Conservation (phyloP, 1,140 invertebrate species). For the Acyrthosiphon pisum region DNA sequence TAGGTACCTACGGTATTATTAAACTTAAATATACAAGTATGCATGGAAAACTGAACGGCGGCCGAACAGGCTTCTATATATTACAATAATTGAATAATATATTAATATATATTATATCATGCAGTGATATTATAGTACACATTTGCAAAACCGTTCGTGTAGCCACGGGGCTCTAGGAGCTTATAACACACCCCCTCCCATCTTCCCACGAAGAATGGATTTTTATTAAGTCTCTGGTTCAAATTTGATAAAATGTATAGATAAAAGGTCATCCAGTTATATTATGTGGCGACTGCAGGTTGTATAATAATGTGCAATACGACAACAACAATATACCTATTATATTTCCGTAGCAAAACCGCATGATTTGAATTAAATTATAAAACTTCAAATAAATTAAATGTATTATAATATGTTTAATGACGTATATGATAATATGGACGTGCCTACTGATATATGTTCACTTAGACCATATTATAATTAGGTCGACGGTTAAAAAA, state of each 20-base stretch:
- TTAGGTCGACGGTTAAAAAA: background rate
- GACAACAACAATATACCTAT: background rate
- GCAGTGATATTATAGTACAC: background rate
- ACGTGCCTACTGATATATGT: background rate
- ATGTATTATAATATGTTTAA: no score
- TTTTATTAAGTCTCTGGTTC: background rate
- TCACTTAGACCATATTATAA: background rate
- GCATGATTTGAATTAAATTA: background rate
- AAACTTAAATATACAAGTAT: no score
- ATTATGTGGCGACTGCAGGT: background rate
- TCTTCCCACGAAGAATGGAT: background rate
- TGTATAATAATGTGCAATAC: background rate
- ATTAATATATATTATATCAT: background rate
- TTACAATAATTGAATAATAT: slow-evolving; percentile 10
- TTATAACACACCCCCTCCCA: background rate
- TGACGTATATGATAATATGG: no score
- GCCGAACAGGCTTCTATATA: background rate
- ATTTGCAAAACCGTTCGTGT: background rate
- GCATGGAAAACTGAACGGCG: background rate
- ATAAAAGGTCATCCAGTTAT: background rate
- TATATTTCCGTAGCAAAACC: background rate
- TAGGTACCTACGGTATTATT: no score
- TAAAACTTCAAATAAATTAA: background rate
- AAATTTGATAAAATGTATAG: background rate
- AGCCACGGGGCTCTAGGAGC: background rate